Evolutionary conservation across 2,797 vertebrate species (phyloP).

Genomic region (Acanthurus tractus): DNA sequence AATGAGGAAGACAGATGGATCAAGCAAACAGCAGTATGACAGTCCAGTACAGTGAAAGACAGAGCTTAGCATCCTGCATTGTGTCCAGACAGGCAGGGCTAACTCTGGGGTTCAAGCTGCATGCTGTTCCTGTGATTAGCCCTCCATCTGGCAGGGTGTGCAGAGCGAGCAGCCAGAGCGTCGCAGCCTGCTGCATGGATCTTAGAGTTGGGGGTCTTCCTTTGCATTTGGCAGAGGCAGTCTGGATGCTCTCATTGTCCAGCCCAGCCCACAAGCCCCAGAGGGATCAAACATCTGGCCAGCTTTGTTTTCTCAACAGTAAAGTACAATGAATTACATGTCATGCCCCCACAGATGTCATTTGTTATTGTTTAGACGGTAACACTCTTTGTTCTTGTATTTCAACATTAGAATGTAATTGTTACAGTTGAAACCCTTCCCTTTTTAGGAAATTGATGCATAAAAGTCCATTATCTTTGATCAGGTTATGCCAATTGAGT

Average conservation of each 20-base stretch:
- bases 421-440: not conserved
- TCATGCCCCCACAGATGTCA: not conserved
- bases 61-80: constrained; percentile 68
- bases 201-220: constrained; percentile 65
- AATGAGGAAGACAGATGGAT: constrained; percentile 65
- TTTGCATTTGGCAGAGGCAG: constrained; percentile 64
- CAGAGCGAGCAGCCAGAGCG: constrained; percentile 69
- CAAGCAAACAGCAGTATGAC: constrained; percentile 59
- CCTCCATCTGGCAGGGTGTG: constrained; percentile 85
- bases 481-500: not conserved
- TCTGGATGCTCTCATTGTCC: constrained; percentile 53
- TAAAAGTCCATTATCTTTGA: not conserved
- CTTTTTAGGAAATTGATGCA: not conserved
- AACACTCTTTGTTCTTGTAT: not conserved
- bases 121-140: constrained; percentile 85
- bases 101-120: constrained; percentile 68
- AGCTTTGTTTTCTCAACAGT: constrained; percentile 42
- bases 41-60: constrained; percentile 57
- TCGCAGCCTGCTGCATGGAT: constrained; percentile 70
- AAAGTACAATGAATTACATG: constrained; percentile 47
- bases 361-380: not conserved
- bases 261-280: constrained; percentile 34
- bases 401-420: constrained; percentile 1
- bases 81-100: constrained; percentile 74
- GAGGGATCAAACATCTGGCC: constrained; percentile 64